Conservation (phyloP, 2,797 vertebrate species). For the Mergus octosetaceus region DNA sequence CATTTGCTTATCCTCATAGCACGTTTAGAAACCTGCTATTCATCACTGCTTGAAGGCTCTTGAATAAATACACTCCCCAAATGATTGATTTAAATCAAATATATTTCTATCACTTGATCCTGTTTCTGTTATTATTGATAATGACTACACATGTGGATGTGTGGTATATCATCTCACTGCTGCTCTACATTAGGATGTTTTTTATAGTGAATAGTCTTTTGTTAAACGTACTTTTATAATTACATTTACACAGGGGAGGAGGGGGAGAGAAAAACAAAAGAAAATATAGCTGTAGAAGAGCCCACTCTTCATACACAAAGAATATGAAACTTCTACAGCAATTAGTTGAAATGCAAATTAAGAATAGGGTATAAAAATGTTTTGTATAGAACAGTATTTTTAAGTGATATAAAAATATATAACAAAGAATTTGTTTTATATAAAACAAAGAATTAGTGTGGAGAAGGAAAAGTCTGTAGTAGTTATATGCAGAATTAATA, state of each 20-base stretch:
- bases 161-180: background rate
- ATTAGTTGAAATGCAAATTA: background rate
- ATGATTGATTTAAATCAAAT: background rate
- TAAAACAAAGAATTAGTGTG: background rate
- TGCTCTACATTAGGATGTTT: background rate
- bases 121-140: slow-evolving; percentile 37
- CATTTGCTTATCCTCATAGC: slow-evolving; percentile 44
- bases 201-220: background rate
- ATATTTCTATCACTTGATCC: slow-evolving; percentile 26
- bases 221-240: background rate
- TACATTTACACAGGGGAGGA: background rate
- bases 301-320: background rate
- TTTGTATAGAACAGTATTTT: background rate
- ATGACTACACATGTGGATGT: slow-evolving; percentile 5
- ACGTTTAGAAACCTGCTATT: slow-evolving; percentile 40
- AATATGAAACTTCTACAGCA: background rate
- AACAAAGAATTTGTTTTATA: too few relatives aligned
- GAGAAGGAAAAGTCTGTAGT: background rate
- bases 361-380: background rate
- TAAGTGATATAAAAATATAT: background rate
- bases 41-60: background rate
- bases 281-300: background rate
- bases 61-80: slow-evolving; percentile 6
- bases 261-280: background rate
- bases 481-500: background rate